Evolutionary conservation across 2,888 invertebrate species (phyloP), one percentile per base, ranked within the genome.

Genomic region (Phrixothrix hirtus): DNA sequence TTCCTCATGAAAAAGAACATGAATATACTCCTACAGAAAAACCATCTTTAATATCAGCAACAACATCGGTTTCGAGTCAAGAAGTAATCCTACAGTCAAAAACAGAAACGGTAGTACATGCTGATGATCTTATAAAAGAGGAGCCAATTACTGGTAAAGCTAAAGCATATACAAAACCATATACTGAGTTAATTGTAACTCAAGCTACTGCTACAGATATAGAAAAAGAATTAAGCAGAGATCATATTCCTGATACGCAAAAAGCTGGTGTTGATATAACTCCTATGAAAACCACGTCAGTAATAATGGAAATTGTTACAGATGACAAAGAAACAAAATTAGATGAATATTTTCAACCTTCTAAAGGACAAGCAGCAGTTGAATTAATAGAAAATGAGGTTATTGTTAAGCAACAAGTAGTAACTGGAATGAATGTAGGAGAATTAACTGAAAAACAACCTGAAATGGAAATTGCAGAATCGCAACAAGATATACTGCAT

Each of bases 241-340:
- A 84, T 62, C 77, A 78, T 55, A 78, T 84, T 68, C 76, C 81
- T 2, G 67, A 81, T 32, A 81, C 79, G 53, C 78, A 76, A 59
- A 83, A 83, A 16, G 79, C 80, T 2, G 72, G 77, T 44, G 66
- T 81, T 26, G 79, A 74, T 44, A 80, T 80, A 71, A 78, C 75
- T 68, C 82, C 78, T 74, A 82, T 74, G 66, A 81, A 85, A 75
- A 74, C 83, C 61, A 55, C 88, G 46, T 80, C 81, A 58, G 74
- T 88, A 11, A 84, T 81, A 9, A 84, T 81, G 6, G 83, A 85
- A 75, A 67, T 81, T 2, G 60, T 81, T 35, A 68, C 78, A 2
- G 73, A 75, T 52, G 75, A 82, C 36, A 79, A 72, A 68, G 83
- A 83, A 77, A 71, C 75, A 71, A 75, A 66, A 52, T 71, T 82